Conservation (phyloP, 2,888 invertebrate species). For the Hirudinaria manillensis region DNA sequence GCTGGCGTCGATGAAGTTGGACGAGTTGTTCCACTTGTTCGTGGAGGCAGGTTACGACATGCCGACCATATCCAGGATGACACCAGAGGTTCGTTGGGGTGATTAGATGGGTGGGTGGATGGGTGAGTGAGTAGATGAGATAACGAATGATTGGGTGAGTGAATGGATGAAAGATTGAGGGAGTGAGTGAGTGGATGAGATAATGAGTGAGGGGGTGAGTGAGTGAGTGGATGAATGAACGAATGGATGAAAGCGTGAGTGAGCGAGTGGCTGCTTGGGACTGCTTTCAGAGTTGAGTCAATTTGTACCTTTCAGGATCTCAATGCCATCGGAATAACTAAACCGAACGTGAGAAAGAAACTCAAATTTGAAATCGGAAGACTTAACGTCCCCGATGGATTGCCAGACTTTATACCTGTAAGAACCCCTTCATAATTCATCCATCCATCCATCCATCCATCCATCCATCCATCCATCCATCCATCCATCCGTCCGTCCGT, state of each 20-base stretch:
- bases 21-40: conserved; percentile 88
- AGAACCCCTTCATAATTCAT: conserved; percentile 33
- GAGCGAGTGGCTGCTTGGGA: not conserved
- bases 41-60: conserved; percentile 93
- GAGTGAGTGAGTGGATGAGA: not conserved
- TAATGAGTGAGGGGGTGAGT: not conserved
- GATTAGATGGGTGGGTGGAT: not conserved
- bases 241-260: not conserved
- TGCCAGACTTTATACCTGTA: conserved; percentile 66
- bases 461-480: too few relatives aligned
- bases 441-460: conserved; percentile 7
- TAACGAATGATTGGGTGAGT: not conserved
- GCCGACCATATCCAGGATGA: conserved; percentile 96
- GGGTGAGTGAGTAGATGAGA: not conserved
- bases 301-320: conserved; percentile 56
- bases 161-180: not conserved
- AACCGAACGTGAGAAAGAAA: conserved; percentile 90
- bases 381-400: conserved; percentile 84
- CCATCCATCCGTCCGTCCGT: not conserved
- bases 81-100: conserved; percentile 69
- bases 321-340: conserved; percentile 74
- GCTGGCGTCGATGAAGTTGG: conserved; percentile 86
- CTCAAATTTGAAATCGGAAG: conserved; percentile 92
- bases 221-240: not conserved
- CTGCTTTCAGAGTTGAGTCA: too few relatives aligned